These are phyloP conservation scores for Cephalopholis sonnerati DNA, from an alignment of 2,113 vertebrate species.

Conservation along the genomic window DNA sequence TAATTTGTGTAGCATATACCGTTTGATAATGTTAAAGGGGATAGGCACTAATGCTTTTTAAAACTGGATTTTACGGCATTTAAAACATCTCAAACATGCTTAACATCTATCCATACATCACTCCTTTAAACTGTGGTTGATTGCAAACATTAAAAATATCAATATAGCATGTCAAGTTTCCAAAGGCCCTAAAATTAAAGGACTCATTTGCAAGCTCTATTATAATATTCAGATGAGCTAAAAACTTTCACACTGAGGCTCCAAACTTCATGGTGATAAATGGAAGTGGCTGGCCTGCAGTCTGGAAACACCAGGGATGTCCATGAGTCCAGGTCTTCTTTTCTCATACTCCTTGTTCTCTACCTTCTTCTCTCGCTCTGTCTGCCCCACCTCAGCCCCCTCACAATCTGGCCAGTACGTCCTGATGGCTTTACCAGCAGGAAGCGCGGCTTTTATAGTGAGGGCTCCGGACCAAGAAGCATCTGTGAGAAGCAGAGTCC, in stretches of 20 bases:
- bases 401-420: slow-evolving; percentile 36
- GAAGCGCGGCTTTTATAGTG: slow-evolving; percentile 60
- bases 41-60: neutral
- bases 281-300: neutral
- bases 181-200: neutral
- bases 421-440: slow-evolving; percentile 78
- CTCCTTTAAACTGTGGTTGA: neutral
- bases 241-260: neutral
- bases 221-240: neutral
- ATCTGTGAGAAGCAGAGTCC: slow-evolving; percentile 41
- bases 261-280: neutral
- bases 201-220: neutral
- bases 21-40: slow-evolving; percentile 8
- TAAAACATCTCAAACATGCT: neutral
- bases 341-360: slow-evolving; percentile 13
- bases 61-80: neutral
- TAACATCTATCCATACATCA: neutral
- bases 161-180: neutral
- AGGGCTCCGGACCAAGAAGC: slow-evolving; percentile 43
- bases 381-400: slow-evolving; percentile 39
- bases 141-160: neutral
- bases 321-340: neutral
- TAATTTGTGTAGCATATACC: slow-evolving; percentile 2
- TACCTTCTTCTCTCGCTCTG: slow-evolving; percentile 4
- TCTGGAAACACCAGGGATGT: slow-evolving; percentile 34